phyloP scores from a whole-genome alignment of 2,888 invertebrate genomes.

The Ophioninae sp. region DNA sequence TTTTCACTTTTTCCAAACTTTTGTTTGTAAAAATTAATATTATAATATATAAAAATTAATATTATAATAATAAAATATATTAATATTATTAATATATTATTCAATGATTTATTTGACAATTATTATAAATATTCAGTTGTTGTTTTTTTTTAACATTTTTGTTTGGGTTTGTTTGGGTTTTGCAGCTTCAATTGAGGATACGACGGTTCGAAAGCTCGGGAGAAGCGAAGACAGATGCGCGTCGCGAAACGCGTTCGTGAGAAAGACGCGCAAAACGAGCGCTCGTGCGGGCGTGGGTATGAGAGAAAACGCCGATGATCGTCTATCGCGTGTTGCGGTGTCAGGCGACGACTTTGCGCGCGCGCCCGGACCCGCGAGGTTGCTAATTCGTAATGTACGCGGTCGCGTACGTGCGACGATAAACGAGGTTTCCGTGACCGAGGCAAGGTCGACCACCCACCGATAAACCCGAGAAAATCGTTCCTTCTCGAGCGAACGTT shows the following conservation, averaged over 20 bases:
- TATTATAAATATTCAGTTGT: background rate
- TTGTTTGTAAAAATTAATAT: no score
- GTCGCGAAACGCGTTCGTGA: background rate
- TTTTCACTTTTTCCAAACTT: no score
- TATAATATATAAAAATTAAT: no score
- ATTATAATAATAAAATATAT: no score
- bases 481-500: background rate
- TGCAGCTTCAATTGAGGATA: slow-evolving; percentile 71
- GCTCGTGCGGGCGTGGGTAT: background rate
- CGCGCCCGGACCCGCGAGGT: slow-evolving; percentile 35
- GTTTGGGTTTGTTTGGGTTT: no score
- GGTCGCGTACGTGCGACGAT: slow-evolving; percentile 38
- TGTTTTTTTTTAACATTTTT: background rate
- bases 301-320: slow-evolving; percentile 25
- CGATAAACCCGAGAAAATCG: slow-evolving; percentile 3
- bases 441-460: slow-evolving; percentile 63
- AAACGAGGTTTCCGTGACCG: slow-evolving; percentile 64
- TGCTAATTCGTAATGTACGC: slow-evolving; percentile 62
- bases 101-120: background rate
- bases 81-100: no score
- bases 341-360: slow-evolving; percentile 28
- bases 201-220: slow-evolving; percentile 67
- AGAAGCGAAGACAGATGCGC: slow-evolving; percentile 23
- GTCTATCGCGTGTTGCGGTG: slow-evolving; percentile 65
- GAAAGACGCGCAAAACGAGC: background rate